Evolutionary conservation across 2,888 invertebrate species (phyloP).

Genomic region (Molanna angustata): DNA sequence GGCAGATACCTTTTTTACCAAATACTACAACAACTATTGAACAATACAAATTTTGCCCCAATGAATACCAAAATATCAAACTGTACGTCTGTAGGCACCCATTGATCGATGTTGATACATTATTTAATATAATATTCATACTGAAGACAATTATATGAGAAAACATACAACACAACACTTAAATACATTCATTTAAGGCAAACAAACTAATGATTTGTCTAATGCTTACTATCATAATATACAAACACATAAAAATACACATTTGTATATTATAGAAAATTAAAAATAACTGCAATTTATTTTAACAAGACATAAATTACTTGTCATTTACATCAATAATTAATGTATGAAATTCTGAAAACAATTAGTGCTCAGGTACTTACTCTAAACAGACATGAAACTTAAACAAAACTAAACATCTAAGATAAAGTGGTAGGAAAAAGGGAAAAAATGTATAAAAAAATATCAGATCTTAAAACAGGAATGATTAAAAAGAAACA

Average conservation of each 20-base stretch:
- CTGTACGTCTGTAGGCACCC: constrained; percentile 24
- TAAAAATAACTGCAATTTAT: no score
- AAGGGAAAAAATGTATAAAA: no score
- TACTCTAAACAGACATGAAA: constrained; percentile 8
- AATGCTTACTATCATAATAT: constrained; percentile 20
- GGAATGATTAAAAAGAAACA: neutral
- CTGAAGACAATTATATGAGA: constrained; percentile 19
- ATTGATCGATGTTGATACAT: constrained; percentile 28
- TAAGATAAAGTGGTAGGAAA: neutral
- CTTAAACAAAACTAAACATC: neutral
- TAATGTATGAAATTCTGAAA: no score
- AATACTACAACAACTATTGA: no score
- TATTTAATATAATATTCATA: constrained; percentile 9
- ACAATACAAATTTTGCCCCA: no score
- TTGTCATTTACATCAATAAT: no score
- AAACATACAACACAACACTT: constrained; percentile 23
- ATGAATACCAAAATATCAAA: constrained; percentile 14
- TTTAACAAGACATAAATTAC: no score
- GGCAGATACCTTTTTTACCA: no score
- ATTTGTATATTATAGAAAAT: no score
- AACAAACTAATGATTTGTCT: constrained; percentile 26
- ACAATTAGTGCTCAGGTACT: constrained; percentile 16
- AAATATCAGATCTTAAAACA: neutral
- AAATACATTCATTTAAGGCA: constrained; percentile 25
- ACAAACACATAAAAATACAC: constrained; percentile 7